Evolutionary conservation across 2,797 vertebrate species (phyloP).

Genomic region (Clamator glandarius): DNA sequence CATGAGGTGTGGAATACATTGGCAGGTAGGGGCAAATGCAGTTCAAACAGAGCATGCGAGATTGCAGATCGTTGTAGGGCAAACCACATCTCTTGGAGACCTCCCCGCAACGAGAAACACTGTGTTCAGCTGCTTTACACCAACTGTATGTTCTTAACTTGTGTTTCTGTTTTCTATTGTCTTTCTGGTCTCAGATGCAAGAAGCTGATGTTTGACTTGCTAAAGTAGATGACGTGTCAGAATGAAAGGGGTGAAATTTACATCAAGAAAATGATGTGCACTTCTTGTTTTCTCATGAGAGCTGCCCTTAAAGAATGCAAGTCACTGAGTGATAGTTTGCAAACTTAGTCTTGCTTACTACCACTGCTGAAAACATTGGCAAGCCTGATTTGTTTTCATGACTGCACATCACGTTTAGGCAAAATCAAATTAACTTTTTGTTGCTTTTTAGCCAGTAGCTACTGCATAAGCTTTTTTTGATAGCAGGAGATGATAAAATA

Average conservation of each 20-base stretch:
- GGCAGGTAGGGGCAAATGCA: not conserved
- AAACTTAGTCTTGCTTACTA: not conserved
- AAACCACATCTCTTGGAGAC: not conserved
- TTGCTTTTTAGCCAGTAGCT: not conserved
- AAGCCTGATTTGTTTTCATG: not conserved
- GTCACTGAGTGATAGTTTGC: not conserved
- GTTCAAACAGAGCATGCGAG: not conserved
- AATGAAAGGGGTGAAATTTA: not conserved
- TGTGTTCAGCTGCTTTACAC: not conserved
- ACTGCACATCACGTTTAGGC: not conserved
- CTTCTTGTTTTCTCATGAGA: not conserved
- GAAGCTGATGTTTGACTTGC: not conserved
- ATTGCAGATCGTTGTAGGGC: not conserved
- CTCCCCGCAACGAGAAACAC: not conserved
- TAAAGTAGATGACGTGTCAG: not conserved
- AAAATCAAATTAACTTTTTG: not conserved
- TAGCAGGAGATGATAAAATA: not conserved
- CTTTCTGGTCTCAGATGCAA: not conserved
- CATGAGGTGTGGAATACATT: rapidly evolving
- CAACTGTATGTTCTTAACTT: not conserved
- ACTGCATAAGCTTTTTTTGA: not conserved
- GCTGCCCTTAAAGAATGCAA: not conserved
- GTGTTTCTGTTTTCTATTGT: not conserved
- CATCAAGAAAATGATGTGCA: not conserved
- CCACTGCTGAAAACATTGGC: not conserved